Conservation (phyloP, 2,797 vertebrate genomes). For the Tinamus major region DNA sequence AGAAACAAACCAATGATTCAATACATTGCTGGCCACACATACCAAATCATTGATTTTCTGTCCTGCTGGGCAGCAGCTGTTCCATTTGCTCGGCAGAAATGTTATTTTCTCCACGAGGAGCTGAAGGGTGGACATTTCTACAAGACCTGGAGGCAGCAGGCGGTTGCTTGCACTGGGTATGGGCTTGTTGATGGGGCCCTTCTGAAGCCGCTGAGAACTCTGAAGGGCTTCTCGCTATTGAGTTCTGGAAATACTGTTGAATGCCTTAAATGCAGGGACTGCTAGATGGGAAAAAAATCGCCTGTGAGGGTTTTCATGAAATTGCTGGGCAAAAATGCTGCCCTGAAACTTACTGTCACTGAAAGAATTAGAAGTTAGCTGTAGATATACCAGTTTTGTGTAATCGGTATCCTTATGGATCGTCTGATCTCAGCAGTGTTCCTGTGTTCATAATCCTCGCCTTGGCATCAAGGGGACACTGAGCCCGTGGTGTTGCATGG, state of each 20-base stretch:
- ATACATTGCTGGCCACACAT: constrained; percentile 51
- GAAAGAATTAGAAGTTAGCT: constrained; percentile 65
- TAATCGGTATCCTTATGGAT: constrained; percentile 32
- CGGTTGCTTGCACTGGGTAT: neutral
- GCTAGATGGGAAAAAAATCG: neutral
- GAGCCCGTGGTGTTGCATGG: accelerated
- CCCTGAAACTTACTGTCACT: constrained; percentile 36
- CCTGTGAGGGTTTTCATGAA: neutral
- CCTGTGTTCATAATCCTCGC: constrained; percentile 10
- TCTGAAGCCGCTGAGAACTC: constrained; percentile 26
- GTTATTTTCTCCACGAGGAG: neutral
- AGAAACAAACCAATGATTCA: constrained; percentile 66
- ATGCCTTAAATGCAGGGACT: constrained; percentile 11
- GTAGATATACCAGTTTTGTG: neutral
- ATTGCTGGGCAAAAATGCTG: constrained; percentile 16
- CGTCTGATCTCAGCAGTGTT: constrained; percentile 3
- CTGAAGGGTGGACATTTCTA: neutral
- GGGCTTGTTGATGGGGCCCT: neutral
- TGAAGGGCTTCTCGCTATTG: neutral
- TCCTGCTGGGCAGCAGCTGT: constrained; percentile 73
- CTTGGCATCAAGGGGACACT: neutral
- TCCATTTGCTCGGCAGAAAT: constrained; percentile 48
- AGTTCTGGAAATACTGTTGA: neutral
- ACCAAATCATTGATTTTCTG: constrained; percentile 51
- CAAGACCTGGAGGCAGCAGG: neutral